Evolutionary conservation across 2,888 invertebrate genomes (phyloP).

Genomic region (Drymonia ruficornis): DNA sequence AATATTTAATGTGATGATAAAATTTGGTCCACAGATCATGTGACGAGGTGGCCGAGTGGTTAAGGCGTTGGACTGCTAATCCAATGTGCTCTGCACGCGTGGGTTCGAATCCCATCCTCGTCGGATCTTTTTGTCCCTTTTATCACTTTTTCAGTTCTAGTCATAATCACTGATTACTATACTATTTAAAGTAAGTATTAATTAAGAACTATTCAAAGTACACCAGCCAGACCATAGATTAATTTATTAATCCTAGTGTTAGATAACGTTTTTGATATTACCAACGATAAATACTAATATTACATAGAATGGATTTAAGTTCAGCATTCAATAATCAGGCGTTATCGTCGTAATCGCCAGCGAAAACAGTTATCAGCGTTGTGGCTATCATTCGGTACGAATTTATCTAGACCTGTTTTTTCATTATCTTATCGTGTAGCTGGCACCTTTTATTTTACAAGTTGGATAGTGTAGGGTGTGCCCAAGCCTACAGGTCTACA

Average conservation of each 20-base stretch:
- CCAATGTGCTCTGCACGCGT: slow-evolving; percentile 94
- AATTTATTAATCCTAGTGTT: no score
- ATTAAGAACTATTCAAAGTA: no score
- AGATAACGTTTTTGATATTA: no score
- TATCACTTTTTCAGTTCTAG: slow-evolving; percentile 4
- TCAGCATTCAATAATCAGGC: slow-evolving; percentile 53
- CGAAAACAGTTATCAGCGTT: slow-evolving; percentile 64
- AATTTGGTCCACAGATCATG: slow-evolving; percentile 45
- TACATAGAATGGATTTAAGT: no score
- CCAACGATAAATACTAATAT: no score
- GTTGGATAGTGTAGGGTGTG: slow-evolving; percentile 60
- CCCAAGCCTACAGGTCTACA: slow-evolving; percentile 33
- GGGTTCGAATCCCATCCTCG: slow-evolving; percentile 94
- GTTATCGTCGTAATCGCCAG: slow-evolving; percentile 72
- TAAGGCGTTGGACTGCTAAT: slow-evolving; percentile 95
- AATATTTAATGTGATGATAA: slow-evolving; percentile 23
- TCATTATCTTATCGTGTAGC: slow-evolving; percentile 77
- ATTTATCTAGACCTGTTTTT: slow-evolving; percentile 84
- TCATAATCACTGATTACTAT: no score
- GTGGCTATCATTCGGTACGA: slow-evolving; percentile 69
- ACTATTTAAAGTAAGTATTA: no score
- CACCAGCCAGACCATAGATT: no score
- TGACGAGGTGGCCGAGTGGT: slow-evolving; percentile 94
- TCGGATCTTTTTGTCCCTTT: slow-evolving; percentile 68
- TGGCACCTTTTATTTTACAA: slow-evolving; percentile 75